Evolutionary conservation across 1,140 invertebrate genomes (phyloP).

Genomic region (Pseudomyrmex concolor): DNA sequence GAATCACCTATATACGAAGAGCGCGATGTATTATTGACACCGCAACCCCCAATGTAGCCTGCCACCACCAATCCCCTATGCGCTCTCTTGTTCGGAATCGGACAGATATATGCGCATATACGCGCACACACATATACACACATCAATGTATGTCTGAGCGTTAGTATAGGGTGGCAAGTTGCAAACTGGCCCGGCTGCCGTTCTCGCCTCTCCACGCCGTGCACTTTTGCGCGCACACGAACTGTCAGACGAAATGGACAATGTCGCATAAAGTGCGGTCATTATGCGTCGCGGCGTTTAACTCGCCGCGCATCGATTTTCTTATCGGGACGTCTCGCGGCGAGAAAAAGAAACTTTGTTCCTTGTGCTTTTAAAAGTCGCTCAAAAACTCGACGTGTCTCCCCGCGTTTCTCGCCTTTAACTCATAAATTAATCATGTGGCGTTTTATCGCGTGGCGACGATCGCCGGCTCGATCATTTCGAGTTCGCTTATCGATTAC

Average conservation of each 20-base stretch:
- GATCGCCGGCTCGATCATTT: constrained; percentile 35
- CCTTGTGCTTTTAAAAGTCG: constrained; percentile 34
- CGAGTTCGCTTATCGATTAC: constrained; percentile 42
- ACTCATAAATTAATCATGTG: constrained; percentile 51
- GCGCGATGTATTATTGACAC: constrained; percentile 81
- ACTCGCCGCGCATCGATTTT: constrained; percentile 50
- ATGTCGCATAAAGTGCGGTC: constrained; percentile 53
- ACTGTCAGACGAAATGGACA: constrained; percentile 51
- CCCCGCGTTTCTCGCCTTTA: constrained; percentile 26
- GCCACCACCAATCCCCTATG: constrained; percentile 75
- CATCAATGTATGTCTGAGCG: constrained; percentile 24
- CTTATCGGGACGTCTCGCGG: constrained; percentile 44
- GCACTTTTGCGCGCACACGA: constrained; percentile 38
- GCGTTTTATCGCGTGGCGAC: constrained; percentile 38
- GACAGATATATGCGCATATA: constrained; percentile 77
- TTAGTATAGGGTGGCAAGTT: constrained; percentile 62
- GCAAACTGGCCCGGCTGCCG: constrained; percentile 45
- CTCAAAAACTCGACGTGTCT: constrained; percentile 37
- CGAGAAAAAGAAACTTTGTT: constrained; percentile 44
- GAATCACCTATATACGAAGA: constrained; percentile 78
- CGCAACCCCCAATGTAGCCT: constrained; percentile 80
- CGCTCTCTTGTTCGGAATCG: constrained; percentile 78
- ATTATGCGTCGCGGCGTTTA: constrained; percentile 55
- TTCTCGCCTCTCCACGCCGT: constrained; percentile 3
- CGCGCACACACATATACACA: neutral